Evolutionary conservation across 1,140 invertebrate genomes (phyloP), one percentile per base, ranked within the genome.

Genomic region (Tenebrio molitor): DNA sequence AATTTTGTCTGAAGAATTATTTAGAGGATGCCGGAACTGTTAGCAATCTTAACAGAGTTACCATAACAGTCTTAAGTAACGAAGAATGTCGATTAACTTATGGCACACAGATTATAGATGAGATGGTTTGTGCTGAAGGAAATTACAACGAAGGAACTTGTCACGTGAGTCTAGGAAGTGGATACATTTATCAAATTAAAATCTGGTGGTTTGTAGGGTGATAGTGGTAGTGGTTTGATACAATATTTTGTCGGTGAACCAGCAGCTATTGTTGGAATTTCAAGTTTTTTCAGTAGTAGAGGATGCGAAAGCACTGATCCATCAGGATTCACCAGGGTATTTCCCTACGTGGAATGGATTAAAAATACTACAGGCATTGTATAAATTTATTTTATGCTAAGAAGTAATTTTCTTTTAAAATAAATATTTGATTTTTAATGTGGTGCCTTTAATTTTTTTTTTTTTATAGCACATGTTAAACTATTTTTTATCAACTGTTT

Each of bases 81-180:
- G 1, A 25, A 12, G 23, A 58, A 29, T 58, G 50, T 58, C 50
- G 23, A 58, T 7, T 6, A 7, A 58, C 50, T 25, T 58, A 29
- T 25, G 50, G 50, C 5, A 14, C 1, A 3, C 21, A 25, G 14
- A 58, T 58, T 4, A 58, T 29, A 5, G 23, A 58, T 0, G 23
- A 58, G 7, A 58, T 58, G 50, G 50, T 58, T 34, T 58, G 50
- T 58, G 50, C 23, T 58, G 23, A 58, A 29, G 50, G 50, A 58
- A 58, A 58, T 6, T 58, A 33, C 15, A 58, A 58, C 8, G 21
- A 58, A 58, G 50, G 50, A 6, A 58, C 50, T 58, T 58, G 50
- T 12, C 10, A 58, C n/a, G 50, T 58, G 1, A 50, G 44, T 33
- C n/a, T n/a, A n/a, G 10, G 10, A 33, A 33, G 10, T 10, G 29